Base-by-base conservation (phyloP, 2,113 vertebrate genomes). In the Nibea albiflora region DNA sequence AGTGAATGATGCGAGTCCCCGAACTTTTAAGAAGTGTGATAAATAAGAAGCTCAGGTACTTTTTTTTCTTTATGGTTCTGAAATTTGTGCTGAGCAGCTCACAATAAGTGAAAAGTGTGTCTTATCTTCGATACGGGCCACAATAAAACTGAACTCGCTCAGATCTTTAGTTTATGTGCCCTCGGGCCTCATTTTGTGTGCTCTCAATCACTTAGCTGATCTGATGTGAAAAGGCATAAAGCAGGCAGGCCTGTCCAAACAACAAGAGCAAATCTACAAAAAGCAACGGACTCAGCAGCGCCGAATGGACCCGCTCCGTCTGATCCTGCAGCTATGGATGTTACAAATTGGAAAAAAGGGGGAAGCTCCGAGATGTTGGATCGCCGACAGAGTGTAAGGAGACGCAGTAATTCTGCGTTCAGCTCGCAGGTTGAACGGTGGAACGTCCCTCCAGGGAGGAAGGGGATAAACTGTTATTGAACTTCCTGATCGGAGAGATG, bases 261-360 rank as follows among this genome's bases (percentile, higher is more conserved):
- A 83, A 31, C 28, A 31, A 31, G 71, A 88, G 89, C 72, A 84
- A 76, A 90, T 85, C 76, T 85, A 66, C 81, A 73, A 78, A 85
- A 75, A 72, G 73, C 49, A 62, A 77, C 17, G 63, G 73, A 64
- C 46, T 63, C 42, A 46, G 54, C 14, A 44, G 67, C 60, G 60
- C 9, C 1, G 71, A 84, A 72, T 44, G 10, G 50, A 75, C 12
- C 54, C 24, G 12, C 22, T 67, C 44, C 58, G 74, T 58, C 39
- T 75, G 44, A 83, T 35, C 28, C 44, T 54, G 39, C 58, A 46
- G 31, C 42, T 67, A 42, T 74, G 44, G 75, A 68, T 64, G 26
- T 16, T 71, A 62, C 15, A 67, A 26, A 82, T 24, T 73, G 39
- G n/a, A 35, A 20, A 66, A 58, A 4, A 71, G 52, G 49, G 52